Percentiles rank a stretch among this genome's conserved stretches.
These are phyloP conservation scores for Agriopis aurantiaria DNA, from an alignment of 2,888 invertebrate species.

Conservation along the genomic window DNA sequence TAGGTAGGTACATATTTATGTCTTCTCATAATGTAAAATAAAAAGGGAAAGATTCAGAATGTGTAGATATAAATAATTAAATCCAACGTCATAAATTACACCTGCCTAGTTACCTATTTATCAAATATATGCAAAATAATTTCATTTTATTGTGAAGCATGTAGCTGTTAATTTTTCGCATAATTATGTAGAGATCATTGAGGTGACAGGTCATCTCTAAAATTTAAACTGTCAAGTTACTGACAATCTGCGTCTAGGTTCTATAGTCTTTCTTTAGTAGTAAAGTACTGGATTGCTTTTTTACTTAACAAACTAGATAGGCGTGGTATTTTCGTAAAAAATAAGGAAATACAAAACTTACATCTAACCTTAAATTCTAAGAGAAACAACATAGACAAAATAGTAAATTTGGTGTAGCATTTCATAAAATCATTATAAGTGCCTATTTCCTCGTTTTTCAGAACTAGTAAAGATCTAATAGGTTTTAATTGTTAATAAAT, in stretches of 20 bases:
- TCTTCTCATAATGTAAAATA: constrained; percentile 19
- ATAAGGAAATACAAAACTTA: neutral
- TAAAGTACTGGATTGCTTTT: too few species aligned
- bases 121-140: neutral
- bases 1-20: constrained; percentile 16
- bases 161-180: neutral
- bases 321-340: neutral
- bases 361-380: neutral
- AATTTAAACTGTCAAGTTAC: neutral
- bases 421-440: neutral
- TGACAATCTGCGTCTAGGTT: neutral
- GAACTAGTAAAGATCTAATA: neutral
- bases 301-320: neutral
- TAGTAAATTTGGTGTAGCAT: neutral
- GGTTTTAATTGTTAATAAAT: neutral
- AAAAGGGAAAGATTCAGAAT: constrained; percentile 19
- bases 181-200: neutral
- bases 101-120: neutral
- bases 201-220: neutral
- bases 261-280: neutral
- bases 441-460: neutral
- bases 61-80: constrained; percentile 13
- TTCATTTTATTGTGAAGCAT: neutral
- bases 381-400: neutral
- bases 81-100: constrained; percentile 2